Conservation (phyloP, 30 jellyfish, hydroid and myxozoan species). For the Clytia hemisphaerica region DNA sequence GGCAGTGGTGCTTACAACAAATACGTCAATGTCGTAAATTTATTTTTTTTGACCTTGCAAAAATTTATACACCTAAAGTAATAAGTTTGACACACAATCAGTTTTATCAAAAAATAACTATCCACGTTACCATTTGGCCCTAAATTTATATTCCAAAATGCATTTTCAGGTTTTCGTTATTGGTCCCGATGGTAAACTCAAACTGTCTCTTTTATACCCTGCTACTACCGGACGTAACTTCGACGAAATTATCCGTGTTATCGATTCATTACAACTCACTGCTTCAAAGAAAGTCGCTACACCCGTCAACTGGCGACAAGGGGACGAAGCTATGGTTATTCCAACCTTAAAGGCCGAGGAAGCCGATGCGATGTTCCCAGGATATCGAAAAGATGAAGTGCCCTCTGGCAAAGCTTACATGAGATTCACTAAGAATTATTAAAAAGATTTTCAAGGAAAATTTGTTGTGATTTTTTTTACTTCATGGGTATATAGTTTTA, state of each 20-base stretch:
- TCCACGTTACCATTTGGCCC: background rate
- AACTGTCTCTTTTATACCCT: slow-evolving; percentile 84
- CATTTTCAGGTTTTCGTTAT: slow-evolving; percentile 88
- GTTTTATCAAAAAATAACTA: too few species aligned
- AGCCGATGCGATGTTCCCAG: slow-evolving; percentile 62
- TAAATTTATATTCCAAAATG: background rate
- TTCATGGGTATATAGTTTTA: too few species aligned
- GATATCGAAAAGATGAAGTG: slow-evolving; percentile 59
- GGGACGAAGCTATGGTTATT: slow-evolving; percentile 82
- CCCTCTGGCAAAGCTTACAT: slow-evolving; percentile 89
- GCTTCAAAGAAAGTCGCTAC: slow-evolving; percentile 95
- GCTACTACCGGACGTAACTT: slow-evolving; percentile 99
- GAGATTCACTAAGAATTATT: slow-evolving; percentile 55
- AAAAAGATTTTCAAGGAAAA: too few species aligned
- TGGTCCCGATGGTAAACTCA: slow-evolving; percentile 89
- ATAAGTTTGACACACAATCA: too few species aligned
- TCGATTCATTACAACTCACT: slow-evolving; percentile 92
- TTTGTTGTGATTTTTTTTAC: too few species aligned
- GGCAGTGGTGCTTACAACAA: too few species aligned
- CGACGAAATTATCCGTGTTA: slow-evolving; percentile 81
- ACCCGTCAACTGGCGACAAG: slow-evolving; percentile 98
- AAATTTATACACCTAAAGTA: too few species aligned
- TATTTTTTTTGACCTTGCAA: too few species aligned
- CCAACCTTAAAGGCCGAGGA: slow-evolving; percentile 85
- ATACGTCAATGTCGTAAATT: too few species aligned